Evolutionary conservation across 2,797 vertebrate species (phyloP).

Genomic region (Gymnodraco acuticeps): DNA sequence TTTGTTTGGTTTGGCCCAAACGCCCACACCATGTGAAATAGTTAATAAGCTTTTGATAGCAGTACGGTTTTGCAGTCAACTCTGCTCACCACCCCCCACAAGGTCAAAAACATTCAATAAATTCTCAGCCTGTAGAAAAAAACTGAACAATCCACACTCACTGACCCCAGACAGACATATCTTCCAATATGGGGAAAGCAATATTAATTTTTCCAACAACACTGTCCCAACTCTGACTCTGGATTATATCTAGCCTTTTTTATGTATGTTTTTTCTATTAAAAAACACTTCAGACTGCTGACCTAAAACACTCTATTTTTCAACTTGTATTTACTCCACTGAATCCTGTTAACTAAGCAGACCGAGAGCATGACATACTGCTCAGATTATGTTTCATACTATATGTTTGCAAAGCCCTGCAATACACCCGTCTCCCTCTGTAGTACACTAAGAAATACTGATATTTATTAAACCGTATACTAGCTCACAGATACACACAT

Average conservation of each 20-base stretch:
- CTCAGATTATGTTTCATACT: constrained; percentile 9
- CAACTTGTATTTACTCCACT: constrained; percentile 16
- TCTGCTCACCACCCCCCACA: not conserved
- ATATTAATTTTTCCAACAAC: constrained; percentile 25
- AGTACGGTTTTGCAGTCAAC: constrained; percentile 3
- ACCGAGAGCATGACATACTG: constrained; percentile 16
- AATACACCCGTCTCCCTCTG: not conserved
- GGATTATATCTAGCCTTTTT: constrained; percentile 23
- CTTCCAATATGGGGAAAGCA: constrained; percentile 40
- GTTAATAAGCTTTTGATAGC: constrained; percentile 13
- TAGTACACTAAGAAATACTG: constrained; percentile 27
- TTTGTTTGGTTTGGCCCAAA: not conserved
- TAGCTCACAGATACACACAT: constrained; percentile 6
- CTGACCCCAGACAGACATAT: constrained; percentile 23
- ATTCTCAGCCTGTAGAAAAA: constrained; percentile 38
- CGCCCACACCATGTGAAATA: not conserved
- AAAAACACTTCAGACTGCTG: constrained; percentile 20
- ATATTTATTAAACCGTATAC: not conserved
- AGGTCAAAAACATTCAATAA: constrained; percentile 44
- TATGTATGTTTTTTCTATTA: constrained; percentile 4
- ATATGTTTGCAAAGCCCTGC: not conserved
- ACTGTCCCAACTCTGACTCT: constrained; percentile 28
- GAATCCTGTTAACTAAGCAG: constrained; percentile 3
- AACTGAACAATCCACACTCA: constrained; percentile 10
- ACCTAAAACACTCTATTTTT: constrained; percentile 22